Conservation (phyloP, 2,797 vertebrate species). For the Trachurus trachurus region DNA sequence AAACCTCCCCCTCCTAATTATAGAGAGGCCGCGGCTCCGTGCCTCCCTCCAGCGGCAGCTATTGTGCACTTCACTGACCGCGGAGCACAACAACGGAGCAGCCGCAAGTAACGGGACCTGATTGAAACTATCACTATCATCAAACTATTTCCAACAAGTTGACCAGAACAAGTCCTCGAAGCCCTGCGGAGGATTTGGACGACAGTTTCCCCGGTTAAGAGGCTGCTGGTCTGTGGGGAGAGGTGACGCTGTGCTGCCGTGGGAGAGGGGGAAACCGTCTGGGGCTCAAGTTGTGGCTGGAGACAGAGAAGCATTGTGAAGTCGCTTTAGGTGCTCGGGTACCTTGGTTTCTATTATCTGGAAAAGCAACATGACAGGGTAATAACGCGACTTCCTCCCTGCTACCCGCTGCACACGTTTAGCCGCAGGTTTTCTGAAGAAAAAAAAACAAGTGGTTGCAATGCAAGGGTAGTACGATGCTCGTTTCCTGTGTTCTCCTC, state of each 20-base stretch:
- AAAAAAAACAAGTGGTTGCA: background rate
- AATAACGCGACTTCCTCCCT: background rate
- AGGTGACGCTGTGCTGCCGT: background rate
- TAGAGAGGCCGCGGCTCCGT: conserved; percentile 38
- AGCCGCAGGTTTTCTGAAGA: background rate
- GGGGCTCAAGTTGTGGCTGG: conserved; percentile 22
- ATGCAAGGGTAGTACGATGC: background rate
- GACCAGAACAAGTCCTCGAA: background rate
- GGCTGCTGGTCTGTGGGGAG: background rate
- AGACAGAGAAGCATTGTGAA: conserved; percentile 16
- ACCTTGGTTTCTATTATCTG: conserved; percentile 4
- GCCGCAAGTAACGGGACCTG: conserved; percentile 45
- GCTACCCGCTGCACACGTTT: background rate
- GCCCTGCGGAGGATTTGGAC: background rate
- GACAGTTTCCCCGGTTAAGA: background rate
- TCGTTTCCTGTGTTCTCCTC: conserved; percentile 60
- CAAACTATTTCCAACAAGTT: background rate
- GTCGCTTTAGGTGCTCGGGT: background rate
- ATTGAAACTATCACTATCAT: background rate
- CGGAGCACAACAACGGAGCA: conserved; percentile 20
- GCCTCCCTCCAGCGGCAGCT: conserved; percentile 65
- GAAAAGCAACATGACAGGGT: background rate
- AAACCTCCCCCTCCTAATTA: conserved; percentile 62
- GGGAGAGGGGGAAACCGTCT: conserved; percentile 1
- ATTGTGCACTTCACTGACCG: conserved; percentile 16